A percentile compares a stretch with the other conserved stretches of the same genome.
Evolutionary conservation across 2,888 invertebrate genomes (phyloP).

Genomic region (Drosophila borealis): DNA sequence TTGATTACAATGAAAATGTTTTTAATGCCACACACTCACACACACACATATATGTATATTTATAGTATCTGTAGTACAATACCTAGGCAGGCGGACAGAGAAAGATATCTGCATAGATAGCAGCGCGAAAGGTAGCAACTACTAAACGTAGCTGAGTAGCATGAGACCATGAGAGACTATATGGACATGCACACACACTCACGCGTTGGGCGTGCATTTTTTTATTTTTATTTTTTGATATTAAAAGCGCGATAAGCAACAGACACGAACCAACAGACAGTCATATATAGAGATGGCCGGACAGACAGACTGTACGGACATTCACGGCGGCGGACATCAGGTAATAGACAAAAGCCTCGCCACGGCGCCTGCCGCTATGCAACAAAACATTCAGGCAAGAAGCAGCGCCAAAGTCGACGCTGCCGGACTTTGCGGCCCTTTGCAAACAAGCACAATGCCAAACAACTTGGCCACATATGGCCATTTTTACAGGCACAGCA

Average conservation of each 20-base stretch:
- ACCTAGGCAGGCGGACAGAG: constrained; percentile 49
- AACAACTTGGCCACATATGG: constrained; percentile 79
- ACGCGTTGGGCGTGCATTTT: constrained; percentile 56
- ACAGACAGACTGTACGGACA: constrained; percentile 27
- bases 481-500: constrained; percentile 65
- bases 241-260: constrained; percentile 79
- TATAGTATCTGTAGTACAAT: not conserved
- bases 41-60: constrained; percentile 1
- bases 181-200: constrained; percentile 23
- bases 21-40: constrained; percentile 64
- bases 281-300: constrained; percentile 9
- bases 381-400: constrained; percentile 46
- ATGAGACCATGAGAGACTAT: constrained; percentile 35
- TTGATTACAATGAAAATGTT: constrained; percentile 80
- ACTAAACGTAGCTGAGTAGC: constrained; percentile 12
- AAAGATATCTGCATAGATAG: constrained; percentile 79
- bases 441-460: constrained; percentile 54
- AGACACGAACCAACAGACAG: constrained; percentile 52
- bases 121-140: constrained; percentile 54
- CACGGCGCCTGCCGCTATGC: constrained; percentile 65
- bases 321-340: constrained; percentile 49
- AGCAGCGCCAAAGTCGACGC: constrained; percentile 38
- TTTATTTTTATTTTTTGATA: constrained; percentile 59
- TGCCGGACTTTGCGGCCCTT: constrained; percentile 34
- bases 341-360: constrained; percentile 62